Conservation (phyloP, 1,140 invertebrate species). For the Listronotus oregonensis region DNA sequence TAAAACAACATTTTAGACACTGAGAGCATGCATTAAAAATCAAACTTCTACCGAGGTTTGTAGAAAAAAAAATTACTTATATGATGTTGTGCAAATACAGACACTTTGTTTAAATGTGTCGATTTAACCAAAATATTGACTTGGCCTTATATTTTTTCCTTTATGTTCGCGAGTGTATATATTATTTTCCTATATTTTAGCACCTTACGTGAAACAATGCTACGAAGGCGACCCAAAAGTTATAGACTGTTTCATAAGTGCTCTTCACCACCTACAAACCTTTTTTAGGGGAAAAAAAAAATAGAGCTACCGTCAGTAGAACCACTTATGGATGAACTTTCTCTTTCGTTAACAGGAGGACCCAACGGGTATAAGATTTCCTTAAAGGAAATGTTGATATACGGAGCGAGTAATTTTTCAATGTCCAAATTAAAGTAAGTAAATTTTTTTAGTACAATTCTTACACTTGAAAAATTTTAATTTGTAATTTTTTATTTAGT, state of each 20-base stretch:
- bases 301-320: conserved; percentile 72
- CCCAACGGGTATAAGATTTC: conserved; percentile 72
- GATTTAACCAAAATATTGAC: no score
- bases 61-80: no score
- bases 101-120: no score
- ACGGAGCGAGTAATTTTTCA: conserved; percentile 71
- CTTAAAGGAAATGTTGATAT: conserved; percentile 69
- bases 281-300: conserved; percentile 71
- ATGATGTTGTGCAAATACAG: no score
- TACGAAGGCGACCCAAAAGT: conserved; percentile 67
- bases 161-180: no score
- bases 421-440: conserved; percentile 66
- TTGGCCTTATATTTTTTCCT: no score
- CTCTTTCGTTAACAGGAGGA: conserved; percentile 70
- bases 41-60: no score
- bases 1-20: no score
- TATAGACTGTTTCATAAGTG: conserved; percentile 64
- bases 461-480: no score
- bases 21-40: no score
- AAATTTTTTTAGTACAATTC: no score
- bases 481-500: no score
- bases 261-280: conserved; percentile 69
- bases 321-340: conserved; percentile 71
- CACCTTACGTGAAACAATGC: conserved; percentile 73
- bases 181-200: conserved; percentile 60